Percentiles rank a stretch among this genome's conserved stretches.
These are phyloP conservation scores for Falcunculus frontatus DNA, from an alignment of 2,113 vertebrate species.

Conservation along the genomic window DNA sequence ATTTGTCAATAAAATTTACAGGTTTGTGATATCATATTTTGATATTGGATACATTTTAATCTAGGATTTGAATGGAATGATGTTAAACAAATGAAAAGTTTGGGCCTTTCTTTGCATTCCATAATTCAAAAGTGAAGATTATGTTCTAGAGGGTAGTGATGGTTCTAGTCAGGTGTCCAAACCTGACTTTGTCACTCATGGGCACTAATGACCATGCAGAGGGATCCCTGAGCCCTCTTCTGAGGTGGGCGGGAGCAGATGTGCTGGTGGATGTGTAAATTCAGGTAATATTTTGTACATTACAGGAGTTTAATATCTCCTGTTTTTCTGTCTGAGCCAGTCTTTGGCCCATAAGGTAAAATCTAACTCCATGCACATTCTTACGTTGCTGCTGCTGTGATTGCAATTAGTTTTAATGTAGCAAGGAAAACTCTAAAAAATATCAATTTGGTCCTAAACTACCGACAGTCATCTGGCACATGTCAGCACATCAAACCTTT, in stretches of 20 bases:
- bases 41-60: neutral
- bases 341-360: neutral
- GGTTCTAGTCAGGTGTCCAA: neutral
- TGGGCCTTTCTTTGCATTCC: neutral
- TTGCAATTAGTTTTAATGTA: neutral
- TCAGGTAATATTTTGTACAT: neutral
- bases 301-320: neutral
- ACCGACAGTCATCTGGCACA: neutral
- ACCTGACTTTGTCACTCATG: neutral
- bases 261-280: neutral
- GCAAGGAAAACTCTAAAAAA: neutral
- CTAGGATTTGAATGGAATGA: neutral
- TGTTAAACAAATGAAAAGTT: neutral
- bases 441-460: neutral
- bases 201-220: neutral
- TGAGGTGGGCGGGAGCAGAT: neutral
- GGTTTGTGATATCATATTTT: neutral
- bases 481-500: neutral
- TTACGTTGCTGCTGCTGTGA: neutral
- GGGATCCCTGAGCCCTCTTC: too few relatives aligned
- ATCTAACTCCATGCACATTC: neutral
- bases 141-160: neutral
- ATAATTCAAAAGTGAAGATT: neutral
- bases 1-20: neutral
- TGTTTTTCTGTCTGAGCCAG: neutral